Percentiles rank a stretch among this genome's conserved stretches.
These are phyloP conservation scores for Oriolus oriolus DNA, from an alignment of 2,113 vertebrate species.

Conservation along the genomic window DNA sequence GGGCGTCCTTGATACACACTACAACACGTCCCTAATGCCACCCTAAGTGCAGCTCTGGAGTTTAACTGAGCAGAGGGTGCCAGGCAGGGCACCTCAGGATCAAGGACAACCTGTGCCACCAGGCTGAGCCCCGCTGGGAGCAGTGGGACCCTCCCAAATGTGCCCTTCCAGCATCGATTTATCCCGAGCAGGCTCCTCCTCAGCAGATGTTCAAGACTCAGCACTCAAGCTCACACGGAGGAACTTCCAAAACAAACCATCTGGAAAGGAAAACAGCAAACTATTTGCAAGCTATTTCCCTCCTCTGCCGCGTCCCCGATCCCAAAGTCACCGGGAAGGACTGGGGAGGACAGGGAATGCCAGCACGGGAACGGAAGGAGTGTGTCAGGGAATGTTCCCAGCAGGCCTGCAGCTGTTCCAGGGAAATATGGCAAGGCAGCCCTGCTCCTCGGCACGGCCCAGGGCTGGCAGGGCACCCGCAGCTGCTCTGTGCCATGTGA, in stretches of 20 bases:
- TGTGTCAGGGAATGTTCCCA: not conserved
- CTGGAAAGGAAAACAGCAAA: conserved; percentile 26
- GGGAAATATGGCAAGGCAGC: not conserved
- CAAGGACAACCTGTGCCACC: not conserved
- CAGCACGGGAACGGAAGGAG: not conserved
- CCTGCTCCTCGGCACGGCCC: not conserved
- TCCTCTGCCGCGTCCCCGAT: rapidly evolving
- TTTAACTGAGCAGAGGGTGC: not conserved
- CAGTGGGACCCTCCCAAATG: not conserved
- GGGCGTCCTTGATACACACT: not conserved
- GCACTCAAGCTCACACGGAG: not conserved
- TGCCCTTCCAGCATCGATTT: not conserved
- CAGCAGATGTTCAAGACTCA: conserved; percentile 25
- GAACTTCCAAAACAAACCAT: conserved; percentile 42
- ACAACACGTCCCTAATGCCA: not conserved
- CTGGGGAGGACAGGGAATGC: not conserved
- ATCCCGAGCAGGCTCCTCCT: not conserved
- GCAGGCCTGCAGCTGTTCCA: not conserved
- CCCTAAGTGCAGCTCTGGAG: not conserved
- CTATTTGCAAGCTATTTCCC: not conserved
- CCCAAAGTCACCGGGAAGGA: not conserved
- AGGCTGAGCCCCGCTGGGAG: not conserved
- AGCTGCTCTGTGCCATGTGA: not conserved
- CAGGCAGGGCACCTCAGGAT: not conserved
- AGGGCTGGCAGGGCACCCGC: not conserved